These are phyloP conservation scores for Melipona beecheii DNA, from an alignment of 2,888 invertebrate species.

Conservation along the genomic window DNA sequence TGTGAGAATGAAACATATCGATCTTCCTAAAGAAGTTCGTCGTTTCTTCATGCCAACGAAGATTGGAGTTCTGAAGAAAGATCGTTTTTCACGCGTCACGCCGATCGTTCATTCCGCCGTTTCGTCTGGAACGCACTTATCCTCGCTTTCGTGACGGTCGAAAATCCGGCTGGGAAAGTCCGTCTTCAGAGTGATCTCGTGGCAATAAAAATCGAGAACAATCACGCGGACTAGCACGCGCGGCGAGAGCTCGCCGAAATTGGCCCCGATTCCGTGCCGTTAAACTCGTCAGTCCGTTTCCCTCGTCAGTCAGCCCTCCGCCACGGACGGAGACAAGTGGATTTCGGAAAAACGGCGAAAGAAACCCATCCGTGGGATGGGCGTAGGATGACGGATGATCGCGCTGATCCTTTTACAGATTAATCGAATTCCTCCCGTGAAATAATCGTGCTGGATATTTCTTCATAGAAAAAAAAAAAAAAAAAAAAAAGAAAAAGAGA, in stretches of 20 bases:
- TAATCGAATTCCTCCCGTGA: constrained; percentile 19
- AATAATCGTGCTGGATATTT: not conserved
- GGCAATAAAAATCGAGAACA: constrained; percentile 55
- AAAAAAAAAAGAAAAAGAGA: too few relatives aligned
- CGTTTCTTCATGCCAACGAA: not conserved
- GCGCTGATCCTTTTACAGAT: not conserved
- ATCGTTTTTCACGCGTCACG: not conserved
- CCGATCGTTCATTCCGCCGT: not conserved
- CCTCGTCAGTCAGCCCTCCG: constrained; percentile 25
- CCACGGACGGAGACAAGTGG: constrained; percentile 53
- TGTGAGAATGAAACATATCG: not conserved
- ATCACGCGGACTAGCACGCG: constrained; percentile 12
- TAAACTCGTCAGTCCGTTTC: constrained; percentile 48
- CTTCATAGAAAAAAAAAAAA: too few relatives aligned
- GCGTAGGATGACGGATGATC: not conserved
- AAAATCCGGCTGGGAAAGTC: not conserved
- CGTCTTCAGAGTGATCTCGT: constrained; percentile 29
- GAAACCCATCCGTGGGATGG: not conserved
- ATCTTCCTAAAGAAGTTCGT: not conserved
- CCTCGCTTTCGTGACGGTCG: not conserved
- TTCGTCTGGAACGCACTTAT: constrained; percentile 9
- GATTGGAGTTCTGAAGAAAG: not conserved
- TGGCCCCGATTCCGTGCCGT: constrained; percentile 58
- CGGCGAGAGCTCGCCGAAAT: constrained; percentile 40
- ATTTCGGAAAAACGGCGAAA: constrained; percentile 39